phyloP scores from a whole-genome alignment of 2,113 vertebrate genomes.

The Ailurus styani region DNA sequence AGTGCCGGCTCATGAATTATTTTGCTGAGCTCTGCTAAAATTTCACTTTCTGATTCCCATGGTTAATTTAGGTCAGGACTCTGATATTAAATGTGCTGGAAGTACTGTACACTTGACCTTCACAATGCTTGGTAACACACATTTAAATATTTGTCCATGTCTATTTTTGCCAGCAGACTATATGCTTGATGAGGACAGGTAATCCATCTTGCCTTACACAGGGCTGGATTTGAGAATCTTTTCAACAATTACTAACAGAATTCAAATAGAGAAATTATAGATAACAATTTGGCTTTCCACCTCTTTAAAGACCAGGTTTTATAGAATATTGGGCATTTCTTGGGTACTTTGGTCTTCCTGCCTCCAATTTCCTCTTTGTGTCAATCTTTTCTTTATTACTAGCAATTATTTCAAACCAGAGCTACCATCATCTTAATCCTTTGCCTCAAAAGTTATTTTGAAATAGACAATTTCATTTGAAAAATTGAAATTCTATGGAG shows the following conservation, averaged over 20 bases:
- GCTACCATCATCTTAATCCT: background rate
- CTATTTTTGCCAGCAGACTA: background rate
- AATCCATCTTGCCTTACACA: background rate
- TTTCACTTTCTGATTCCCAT: background rate
- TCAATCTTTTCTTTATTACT: background rate
- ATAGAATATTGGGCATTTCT: background rate
- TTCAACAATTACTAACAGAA: background rate
- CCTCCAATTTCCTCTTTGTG: background rate
- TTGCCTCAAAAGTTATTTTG: background rate
- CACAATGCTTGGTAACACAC: background rate
- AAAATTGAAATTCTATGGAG: no score
- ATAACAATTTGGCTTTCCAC: background rate
- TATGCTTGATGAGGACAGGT: background rate
- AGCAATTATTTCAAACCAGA: background rate
- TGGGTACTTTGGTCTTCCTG: background rate
- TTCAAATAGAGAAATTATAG: background rate
- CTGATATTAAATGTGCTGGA: background rate
- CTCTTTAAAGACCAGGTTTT: background rate
- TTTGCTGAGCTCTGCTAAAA: background rate
- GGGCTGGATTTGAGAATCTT: background rate
- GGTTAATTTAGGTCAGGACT: background rate
- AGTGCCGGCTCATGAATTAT: background rate
- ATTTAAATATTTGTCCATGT: background rate
- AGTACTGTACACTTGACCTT: background rate
- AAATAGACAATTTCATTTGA: no score